Evolutionary conservation across 2,888 invertebrate species (phyloP), one percentile per base, ranked within the genome.

Genomic region (Clepsis dumicolana): DNA sequence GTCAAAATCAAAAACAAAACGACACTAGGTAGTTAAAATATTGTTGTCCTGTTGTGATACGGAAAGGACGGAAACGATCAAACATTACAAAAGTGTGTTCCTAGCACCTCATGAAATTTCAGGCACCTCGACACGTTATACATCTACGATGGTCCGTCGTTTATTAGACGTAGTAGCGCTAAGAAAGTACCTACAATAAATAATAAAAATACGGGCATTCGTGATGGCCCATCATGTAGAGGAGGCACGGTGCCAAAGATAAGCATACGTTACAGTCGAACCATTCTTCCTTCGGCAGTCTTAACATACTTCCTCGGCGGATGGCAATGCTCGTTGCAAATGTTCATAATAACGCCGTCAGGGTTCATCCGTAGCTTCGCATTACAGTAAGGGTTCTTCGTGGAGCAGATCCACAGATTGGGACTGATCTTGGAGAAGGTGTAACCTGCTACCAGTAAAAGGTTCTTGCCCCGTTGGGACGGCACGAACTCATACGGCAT

Each of bases 401-500:
- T 68, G 27, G 75, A 78, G 64, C 86, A 85, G 1, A 72, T 57
- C 84, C 84, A 85, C 14, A 66, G 61, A 3, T 56, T 72, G 0
- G 41, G 27, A 4, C 68, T 74, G 0, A 65, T 62, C 65, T 74
- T 72, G 0, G 74, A 70, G 48, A 79, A 87, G 0, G 86, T 85
- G 50, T 79, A 84, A 1, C 81, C 82, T 1, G 76, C 76, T 8
- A 81, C 52, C 0, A 84, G 69, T 0, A 86, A 75, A 0, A 85
- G 74, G n/a, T 75, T 68, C 62, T 70, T 81, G 0, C 85, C 86
- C 60, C 77, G 71, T 67, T 84, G 82, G 0, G 83, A 82, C 18
- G 59, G 72, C n/a, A 80, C 71, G 10, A 76, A 77, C 50, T 74
- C 70, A 60, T 76, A 80, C 7, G 60, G 21, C 35, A 64, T 60